Percentiles rank a stretch among this genome's conserved stretches.
phyloP scores from a whole-genome alignment of 2,113 vertebrate genomes.

The Grammomys surdaster region DNA sequence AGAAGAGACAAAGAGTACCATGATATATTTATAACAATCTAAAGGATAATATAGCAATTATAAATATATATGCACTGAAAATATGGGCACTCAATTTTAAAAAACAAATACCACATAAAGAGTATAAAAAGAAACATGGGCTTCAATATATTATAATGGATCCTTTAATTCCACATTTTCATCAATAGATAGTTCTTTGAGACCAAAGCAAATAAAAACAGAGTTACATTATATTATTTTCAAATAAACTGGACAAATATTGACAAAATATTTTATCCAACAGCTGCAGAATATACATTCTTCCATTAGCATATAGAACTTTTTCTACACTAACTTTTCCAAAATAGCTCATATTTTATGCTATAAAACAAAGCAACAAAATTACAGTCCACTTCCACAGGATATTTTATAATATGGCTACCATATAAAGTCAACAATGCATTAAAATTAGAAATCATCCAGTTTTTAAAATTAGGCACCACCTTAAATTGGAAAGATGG shows the following conservation, averaged over 20 bases:
- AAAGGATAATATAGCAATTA: background rate
- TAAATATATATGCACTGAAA: background rate
- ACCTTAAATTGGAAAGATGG: background rate
- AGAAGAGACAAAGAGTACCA: background rate
- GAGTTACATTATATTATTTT: background rate
- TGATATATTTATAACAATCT: background rate
- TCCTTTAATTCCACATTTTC: background rate
- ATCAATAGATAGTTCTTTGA: background rate
- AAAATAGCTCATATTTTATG: background rate
- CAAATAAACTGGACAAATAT: background rate
- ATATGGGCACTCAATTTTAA: background rate
- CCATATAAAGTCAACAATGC: background rate
- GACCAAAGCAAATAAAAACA: background rate
- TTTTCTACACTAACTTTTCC: background rate
- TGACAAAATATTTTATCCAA: background rate
- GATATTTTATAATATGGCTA: background rate
- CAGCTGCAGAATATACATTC: background rate
- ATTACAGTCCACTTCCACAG: background rate
- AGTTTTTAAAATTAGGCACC: background rate
- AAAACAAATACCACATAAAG: background rate
- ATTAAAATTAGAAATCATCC: conserved; percentile 8
- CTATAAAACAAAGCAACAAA: background rate
- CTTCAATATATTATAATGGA: too few species aligned
- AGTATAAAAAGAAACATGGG: background rate
- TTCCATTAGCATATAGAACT: background rate